Conservation (phyloP, 2,797 vertebrate genomes). For the Sylvia borin region DNA sequence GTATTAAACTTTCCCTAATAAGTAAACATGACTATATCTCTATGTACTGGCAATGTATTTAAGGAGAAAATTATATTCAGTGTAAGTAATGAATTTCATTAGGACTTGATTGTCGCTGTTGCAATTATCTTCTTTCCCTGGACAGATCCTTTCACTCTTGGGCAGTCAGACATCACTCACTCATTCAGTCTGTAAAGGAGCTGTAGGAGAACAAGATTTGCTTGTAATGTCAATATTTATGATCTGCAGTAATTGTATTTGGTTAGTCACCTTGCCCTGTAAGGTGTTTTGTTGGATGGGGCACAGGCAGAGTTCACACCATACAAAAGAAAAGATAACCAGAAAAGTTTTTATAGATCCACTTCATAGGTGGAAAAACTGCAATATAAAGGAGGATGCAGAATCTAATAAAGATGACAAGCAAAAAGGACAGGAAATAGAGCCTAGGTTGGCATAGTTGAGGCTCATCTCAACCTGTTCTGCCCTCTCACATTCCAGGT, state of each 20-base stretch:
- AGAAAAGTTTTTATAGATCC: not conserved
- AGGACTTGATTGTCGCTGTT: not conserved
- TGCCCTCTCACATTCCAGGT: not conserved
- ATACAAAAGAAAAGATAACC: not conserved
- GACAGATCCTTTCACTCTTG: not conserved
- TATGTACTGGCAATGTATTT: not conserved
- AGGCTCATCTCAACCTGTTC: not conserved
- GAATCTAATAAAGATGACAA: not conserved
- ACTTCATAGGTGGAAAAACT: not conserved
- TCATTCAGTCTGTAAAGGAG: not conserved
- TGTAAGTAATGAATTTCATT: conserved; percentile 2
- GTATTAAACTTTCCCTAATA: conserved; percentile 1
- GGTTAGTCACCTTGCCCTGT: not conserved
- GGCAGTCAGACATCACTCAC: not conserved
- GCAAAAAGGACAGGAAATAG: not conserved
- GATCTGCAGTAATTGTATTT: not conserved
- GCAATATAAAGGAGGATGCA: not conserved
- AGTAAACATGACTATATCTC: not conserved
- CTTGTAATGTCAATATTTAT: not conserved
- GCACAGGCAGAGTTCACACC: not conserved
- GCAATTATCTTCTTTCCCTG: not conserved
- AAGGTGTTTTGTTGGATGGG: not conserved
- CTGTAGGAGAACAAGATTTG: not conserved
- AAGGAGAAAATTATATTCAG: not conserved
- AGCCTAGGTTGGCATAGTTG: not conserved